phyloP scores from a whole-genome alignment of 2,113 vertebrate species.

The Edolisoma coerulescens region DNA sequence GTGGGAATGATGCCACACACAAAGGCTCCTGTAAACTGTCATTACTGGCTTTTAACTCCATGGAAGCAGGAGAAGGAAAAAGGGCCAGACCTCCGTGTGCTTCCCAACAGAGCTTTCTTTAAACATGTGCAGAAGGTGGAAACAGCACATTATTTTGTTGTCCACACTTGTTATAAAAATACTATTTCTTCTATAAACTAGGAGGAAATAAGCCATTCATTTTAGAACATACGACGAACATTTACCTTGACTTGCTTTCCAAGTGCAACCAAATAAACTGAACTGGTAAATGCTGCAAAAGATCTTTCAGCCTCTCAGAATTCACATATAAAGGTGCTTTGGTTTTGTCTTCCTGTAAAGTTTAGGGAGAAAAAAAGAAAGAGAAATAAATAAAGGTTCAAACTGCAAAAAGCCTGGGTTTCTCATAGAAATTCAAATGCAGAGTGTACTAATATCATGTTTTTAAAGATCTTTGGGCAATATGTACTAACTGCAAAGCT shows the following conservation, averaged over 20 bases:
- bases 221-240: neutral
- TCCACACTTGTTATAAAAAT: neutral
- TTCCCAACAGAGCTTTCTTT: neutral
- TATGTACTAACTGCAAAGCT: neutral
- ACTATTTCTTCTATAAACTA: neutral
- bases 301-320: neutral
- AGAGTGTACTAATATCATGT: rapidly evolving
- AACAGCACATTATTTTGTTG: neutral
- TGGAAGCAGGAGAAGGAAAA: neutral
- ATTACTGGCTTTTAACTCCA: neutral
- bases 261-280: neutral
- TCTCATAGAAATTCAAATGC: neutral
- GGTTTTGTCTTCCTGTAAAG: neutral
- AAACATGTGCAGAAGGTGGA: neutral
- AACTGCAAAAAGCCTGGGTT: neutral
- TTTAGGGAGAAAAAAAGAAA: neutral
- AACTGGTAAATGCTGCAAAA: neutral
- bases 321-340: neutral
- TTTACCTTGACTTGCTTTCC: slow-evolving; percentile 3
- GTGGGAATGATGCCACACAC: neutral
- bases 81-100: neutral
- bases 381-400: neutral
- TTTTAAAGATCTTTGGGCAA: neutral
- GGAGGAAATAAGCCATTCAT: neutral
- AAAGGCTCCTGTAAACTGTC: neutral